Base-by-base conservation (phyloP, 2,888 invertebrate genomes). In the Chrysolina americana region DNA sequence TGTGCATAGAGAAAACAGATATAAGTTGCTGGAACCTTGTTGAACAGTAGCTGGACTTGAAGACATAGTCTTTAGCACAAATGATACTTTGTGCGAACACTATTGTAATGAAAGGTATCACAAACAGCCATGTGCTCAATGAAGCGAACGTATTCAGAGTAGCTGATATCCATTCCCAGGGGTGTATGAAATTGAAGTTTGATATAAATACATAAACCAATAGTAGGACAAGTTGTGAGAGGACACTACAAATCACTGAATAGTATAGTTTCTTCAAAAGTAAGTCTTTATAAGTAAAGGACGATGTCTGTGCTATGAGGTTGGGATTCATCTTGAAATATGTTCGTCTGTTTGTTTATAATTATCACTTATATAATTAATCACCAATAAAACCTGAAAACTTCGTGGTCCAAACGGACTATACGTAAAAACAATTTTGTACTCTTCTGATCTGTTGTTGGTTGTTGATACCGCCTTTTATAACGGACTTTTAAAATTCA, bases 81-180 rank as follows among this genome's bases (percentile, higher is more conserved):
- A 93, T 89, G 53, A 94, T 89, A n/a, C 94, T 93, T 87, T 94
- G 94, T 8, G 93, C 89, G 75, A 93, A 91, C 11, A 94, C 92
- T 0, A 93, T 90, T 36, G 89, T 85, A 13, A 91, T 89, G 19
- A 95, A 90, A 0, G 94, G 91, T 36, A 93, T 86, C 63, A 93
- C 90, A 80, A 92, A 93, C 0, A 93, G 85, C 88, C 92, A 92
- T 87, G 93, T 94, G 84, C 91, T 91, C 83, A 91, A 89, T 6
- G 92, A 91, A 69, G 91, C 89, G 73, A 94, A 88, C 15, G 92
- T 89, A 17, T 89, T 82, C 77, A 93, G 86, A 0, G 93, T 91
- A 48, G 90, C 89, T 41, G 88, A 83, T n/a, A 94, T 84, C 94
- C 94, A 95, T 79, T 88, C 84, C 19, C 92, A 74, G 0, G 93